Conservation (phyloP, 1,140 invertebrate genomes). For the Ctenoplectra terminalis region DNA sequence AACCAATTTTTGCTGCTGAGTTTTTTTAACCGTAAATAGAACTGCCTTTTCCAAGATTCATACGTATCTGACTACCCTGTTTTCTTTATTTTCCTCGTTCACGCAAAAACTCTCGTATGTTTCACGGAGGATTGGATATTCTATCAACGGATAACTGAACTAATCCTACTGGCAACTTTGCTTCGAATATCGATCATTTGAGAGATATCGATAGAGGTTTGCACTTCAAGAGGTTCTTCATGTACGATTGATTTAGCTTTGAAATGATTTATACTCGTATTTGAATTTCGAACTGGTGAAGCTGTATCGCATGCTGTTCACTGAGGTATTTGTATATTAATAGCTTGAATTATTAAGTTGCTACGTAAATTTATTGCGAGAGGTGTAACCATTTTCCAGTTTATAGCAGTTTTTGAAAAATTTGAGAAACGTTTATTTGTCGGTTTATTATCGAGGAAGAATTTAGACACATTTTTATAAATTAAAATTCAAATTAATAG, state of each 20-base stretch:
- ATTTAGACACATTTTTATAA: too few relatives aligned
- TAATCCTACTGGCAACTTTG: not conserved
- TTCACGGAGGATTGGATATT: not conserved
- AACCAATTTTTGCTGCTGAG: not conserved
- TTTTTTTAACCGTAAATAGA: not conserved
- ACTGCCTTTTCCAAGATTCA: not conserved
- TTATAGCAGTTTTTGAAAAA: too few relatives aligned
- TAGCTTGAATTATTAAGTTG: too few relatives aligned
- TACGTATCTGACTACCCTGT: not conserved
- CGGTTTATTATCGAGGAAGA: too few relatives aligned
- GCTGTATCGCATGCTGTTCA: too few relatives aligned
- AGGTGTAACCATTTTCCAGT: too few relatives aligned
- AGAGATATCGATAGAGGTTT: not conserved
- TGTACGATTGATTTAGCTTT: not conserved
- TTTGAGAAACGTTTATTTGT: too few relatives aligned
- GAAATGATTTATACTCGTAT: not conserved
- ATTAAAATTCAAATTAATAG: too few relatives aligned
- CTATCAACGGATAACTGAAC: not conserved
- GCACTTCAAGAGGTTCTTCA: not conserved
- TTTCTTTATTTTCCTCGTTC: too few relatives aligned
- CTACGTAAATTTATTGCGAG: too few relatives aligned
- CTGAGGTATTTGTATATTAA: too few relatives aligned
- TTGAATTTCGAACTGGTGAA: not conserved
- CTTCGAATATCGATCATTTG: not conserved
- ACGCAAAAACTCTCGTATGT: not conserved